phyloP scores from a whole-genome alignment of 2,888 invertebrate species.

The Augochlorella aurata region DNA sequence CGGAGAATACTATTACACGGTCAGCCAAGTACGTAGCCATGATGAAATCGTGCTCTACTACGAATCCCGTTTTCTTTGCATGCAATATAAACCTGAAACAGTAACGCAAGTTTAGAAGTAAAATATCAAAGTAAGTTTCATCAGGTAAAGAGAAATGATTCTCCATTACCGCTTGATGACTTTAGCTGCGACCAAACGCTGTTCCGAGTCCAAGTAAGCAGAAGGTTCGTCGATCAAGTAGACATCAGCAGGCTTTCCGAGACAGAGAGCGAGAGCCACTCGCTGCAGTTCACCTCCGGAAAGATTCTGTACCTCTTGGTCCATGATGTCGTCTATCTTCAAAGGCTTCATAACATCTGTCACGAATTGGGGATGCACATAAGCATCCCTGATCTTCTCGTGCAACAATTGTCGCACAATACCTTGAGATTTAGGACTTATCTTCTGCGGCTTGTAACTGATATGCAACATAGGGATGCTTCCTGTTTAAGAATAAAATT shows the following conservation, averaged over 20 bases:
- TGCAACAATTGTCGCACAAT: conserved; percentile 95
- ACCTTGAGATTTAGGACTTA: conserved; percentile 98
- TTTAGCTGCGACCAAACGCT: conserved; percentile 99
- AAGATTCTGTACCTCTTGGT: conserved; percentile 98
- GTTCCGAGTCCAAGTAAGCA: conserved; percentile 99
- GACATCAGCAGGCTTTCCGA: conserved; percentile 99
- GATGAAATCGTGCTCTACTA: conserved; percentile 99
- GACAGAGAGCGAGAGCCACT: conserved; percentile 96
- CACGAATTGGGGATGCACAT: conserved; percentile 98
- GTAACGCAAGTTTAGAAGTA: neutral
- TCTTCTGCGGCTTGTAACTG: conserved; percentile 99
- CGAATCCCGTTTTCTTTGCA: conserved; percentile 99
- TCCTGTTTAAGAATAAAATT: conserved; percentile 78
- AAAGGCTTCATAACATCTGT: conserved; percentile 99
- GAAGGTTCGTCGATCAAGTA: conserved; percentile 99
- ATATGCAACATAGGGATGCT: conserved; percentile 95
- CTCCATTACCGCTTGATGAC: conserved; percentile 94
- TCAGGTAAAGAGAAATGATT: conserved; percentile 50
- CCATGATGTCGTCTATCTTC: conserved; percentile 97
- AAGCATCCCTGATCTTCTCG: conserved; percentile 98
- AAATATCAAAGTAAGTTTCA: neutral
- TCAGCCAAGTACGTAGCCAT: conserved; percentile 99
- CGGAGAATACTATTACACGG: conserved; percentile 99
- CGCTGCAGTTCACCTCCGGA: conserved; percentile 99
- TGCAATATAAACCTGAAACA: conserved; percentile 94